Percentiles rank a stretch among this genome's conserved stretches.
Evolutionary conservation across 2,113 vertebrate species (phyloP).

Genomic region (Ceyx margarethae): DNA sequence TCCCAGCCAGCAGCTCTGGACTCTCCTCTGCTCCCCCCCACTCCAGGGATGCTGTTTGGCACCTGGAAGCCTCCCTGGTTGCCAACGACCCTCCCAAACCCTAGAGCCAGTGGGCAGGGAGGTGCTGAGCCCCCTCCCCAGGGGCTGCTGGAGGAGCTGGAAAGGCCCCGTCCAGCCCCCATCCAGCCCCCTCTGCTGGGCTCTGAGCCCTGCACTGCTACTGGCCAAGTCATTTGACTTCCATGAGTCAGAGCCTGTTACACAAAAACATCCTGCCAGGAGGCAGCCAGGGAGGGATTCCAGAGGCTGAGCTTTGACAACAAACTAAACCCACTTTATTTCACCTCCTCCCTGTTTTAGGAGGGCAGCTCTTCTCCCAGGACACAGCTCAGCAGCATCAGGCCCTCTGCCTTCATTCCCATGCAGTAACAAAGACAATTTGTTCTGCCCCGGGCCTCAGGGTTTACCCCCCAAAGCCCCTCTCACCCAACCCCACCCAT

Average conservation of each 20-base stretch:
- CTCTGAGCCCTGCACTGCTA: not conserved
- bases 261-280: conserved; percentile 39
- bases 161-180: accelerated
- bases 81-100: accelerated
- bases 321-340: not conserved
- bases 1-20: too few relatives aligned
- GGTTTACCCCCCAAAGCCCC: not conserved
- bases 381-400: not conserved
- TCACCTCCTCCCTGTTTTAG: not conserved
- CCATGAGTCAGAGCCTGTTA: not conserved
- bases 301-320: not conserved
- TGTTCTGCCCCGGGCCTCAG: accelerated
- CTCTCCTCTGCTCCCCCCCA: not conserved
- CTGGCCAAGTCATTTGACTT: conserved; percentile 40
- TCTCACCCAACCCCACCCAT: accelerated
- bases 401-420: accelerated
- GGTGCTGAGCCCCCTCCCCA: too few relatives aligned
- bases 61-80: not conserved
- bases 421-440: not conserved
- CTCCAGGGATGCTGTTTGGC: accelerated
- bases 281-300: conserved; percentile 7
- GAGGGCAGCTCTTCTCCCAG: not conserved
- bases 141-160: not conserved
- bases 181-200: not conserved
- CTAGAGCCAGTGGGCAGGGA: too few relatives aligned